Evolutionary conservation across 53 echinoderm and acorn worm genomes (phyloP).

Genomic region (Patiria pectinifera): DNA sequence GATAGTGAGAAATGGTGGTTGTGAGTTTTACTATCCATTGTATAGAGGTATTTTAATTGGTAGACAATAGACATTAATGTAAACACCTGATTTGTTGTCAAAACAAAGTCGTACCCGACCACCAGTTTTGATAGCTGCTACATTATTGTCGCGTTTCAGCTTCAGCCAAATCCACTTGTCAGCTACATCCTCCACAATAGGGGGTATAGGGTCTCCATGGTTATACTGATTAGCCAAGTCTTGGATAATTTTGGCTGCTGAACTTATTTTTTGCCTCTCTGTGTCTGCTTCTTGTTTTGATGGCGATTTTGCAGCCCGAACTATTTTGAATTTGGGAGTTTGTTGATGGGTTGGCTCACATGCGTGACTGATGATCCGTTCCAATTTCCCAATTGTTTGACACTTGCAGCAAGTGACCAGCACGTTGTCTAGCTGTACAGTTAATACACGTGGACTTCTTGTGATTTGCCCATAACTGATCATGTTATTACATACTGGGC

Average conservation of each 20-base stretch:
- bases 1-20: too few relatives aligned
- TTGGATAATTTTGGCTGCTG: not conserved
- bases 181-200: not conserved
- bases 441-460: not conserved
- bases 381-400: slow-evolving; percentile 1
- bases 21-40: too few relatives aligned
- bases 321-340: too few relatives aligned
- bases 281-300: not conserved
- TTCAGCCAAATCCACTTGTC: slow-evolving; percentile 19
- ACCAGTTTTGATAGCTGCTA: too few relatives aligned
- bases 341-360: not conserved
- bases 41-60: too few relatives aligned
- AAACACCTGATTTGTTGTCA: too few relatives aligned
- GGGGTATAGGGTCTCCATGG: not conserved
- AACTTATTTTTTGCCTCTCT: not conserved
- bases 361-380: not conserved
- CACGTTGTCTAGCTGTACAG: not conserved
- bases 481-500: too few relatives aligned
- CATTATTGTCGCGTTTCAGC: not conserved
- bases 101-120: too few relatives aligned
- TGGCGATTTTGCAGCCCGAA: too few relatives aligned
- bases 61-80: too few relatives aligned
- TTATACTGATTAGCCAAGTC: not conserved
- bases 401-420: slow-evolving; percentile 1
- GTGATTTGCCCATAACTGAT: slow-evolving; percentile 3